These are phyloP conservation scores for Pithys albifrons DNA, from an alignment of 2,113 vertebrate species.

Conservation along the genomic window DNA sequence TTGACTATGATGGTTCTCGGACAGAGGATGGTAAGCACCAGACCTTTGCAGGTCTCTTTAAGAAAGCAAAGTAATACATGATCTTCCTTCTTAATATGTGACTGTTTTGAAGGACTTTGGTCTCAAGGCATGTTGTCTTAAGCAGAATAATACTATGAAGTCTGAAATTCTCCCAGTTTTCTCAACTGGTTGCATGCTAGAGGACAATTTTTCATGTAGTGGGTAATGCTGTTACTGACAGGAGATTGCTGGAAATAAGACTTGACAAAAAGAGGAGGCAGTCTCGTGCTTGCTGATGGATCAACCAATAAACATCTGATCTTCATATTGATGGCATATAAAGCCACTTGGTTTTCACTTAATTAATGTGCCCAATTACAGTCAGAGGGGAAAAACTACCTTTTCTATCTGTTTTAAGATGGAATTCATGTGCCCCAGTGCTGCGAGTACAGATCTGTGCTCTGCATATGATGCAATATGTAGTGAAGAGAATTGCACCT, in stretches of 20 bases:
- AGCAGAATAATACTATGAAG: neutral
- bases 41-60: neutral
- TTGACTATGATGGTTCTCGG: conserved; percentile 92
- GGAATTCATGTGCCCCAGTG: neutral
- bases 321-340: neutral
- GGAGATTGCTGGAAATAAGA: neutral
- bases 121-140: neutral
- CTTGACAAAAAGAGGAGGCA: neutral
- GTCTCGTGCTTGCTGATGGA: neutral
- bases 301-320: neutral
- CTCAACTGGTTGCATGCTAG: neutral
- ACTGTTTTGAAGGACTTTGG: neutral
- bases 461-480: neutral
- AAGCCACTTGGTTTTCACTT: neutral
- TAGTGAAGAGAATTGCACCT: neutral
- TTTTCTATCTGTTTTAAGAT: neutral
- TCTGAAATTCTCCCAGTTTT: neutral
- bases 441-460: neutral
- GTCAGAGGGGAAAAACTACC: neutral
- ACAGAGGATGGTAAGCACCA: conserved; percentile 82
- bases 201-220: neutral
- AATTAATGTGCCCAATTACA: neutral
- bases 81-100: neutral
- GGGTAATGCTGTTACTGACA: neutral
- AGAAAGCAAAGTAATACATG: neutral